Conservation (phyloP, 2,797 vertebrate species). For the Rhynchotus rufescens region DNA sequence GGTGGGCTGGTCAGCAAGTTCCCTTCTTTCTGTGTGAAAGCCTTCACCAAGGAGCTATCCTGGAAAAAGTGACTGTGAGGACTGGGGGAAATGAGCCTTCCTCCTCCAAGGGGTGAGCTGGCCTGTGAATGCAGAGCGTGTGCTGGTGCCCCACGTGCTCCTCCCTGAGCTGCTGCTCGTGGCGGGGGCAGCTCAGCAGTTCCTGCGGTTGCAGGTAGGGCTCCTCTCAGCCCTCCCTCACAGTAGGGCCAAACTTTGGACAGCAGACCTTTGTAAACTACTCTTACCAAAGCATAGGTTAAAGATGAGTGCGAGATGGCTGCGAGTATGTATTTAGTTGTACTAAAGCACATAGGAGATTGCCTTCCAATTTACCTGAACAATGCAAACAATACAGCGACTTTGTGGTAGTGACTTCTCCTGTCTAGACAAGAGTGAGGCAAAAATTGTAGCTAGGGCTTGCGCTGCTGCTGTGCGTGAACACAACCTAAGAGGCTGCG, state of each 20-base stretch:
- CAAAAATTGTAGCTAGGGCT: not conserved
- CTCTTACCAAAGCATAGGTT: not conserved
- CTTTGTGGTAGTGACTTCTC: not conserved
- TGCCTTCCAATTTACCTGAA: not conserved
- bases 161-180: not conserved
- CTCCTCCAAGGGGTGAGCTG: too few species aligned
- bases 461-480: not conserved
- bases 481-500: not conserved
- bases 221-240: not conserved
- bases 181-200: not conserved
- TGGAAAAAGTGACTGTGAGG: too few species aligned
- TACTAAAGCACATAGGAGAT: not conserved
- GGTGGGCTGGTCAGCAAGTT: not conserved
- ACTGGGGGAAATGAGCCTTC: too few species aligned
- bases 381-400: not conserved
- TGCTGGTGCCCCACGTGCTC: too few species aligned
- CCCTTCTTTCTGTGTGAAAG: not conserved
- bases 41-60: too few species aligned
- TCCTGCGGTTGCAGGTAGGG: not conserved
- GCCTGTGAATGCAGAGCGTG: too few species aligned
- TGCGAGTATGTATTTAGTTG: not conserved
- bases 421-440: not conserved
- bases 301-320: not conserved
- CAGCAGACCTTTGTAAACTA: not conserved
- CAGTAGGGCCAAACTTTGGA: not conserved